phyloP scores from a whole-genome alignment of 2,888 invertebrate genomes.

The Kuschelorhynchus macadamiae region DNA sequence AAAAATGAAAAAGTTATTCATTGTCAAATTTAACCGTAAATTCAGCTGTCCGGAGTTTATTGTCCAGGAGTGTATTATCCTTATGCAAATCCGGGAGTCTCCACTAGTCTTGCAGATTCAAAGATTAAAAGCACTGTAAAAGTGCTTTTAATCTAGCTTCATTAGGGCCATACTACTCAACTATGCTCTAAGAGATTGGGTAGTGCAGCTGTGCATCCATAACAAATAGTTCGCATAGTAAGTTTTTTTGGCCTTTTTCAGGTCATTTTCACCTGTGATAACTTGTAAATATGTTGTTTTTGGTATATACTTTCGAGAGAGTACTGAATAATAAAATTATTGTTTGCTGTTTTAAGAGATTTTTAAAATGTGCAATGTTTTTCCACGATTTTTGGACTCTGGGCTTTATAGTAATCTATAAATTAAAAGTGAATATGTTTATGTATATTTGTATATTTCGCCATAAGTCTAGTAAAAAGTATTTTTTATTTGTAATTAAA shows the following conservation, averaged over 20 bases:
- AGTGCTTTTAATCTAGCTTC: constrained; percentile 84
- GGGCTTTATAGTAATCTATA: neutral
- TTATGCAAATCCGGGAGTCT: constrained; percentile 86
- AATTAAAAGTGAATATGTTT: too few species aligned
- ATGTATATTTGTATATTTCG: too few species aligned
- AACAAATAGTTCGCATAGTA: neutral
- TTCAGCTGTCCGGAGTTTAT: too few species aligned
- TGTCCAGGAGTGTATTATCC: constrained; percentile 93
- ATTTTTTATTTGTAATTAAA: too few species aligned
- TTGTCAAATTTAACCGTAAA: too few species aligned
- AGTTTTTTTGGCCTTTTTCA: constrained; percentile 5
- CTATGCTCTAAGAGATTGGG: constrained; percentile 89
- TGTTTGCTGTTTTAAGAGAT: neutral
- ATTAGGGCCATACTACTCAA: constrained; percentile 88
- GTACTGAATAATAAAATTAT: constrained; percentile 14
- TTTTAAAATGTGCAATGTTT: constrained; percentile 24
- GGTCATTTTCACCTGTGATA: constrained; percentile 39
- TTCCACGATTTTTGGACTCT: neutral
- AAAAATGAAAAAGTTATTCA: too few species aligned
- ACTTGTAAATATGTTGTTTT: constrained; percentile 30
- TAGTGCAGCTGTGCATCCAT: constrained; percentile 83
- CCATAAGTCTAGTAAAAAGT: too few species aligned
- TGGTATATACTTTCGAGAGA: constrained; percentile 23
- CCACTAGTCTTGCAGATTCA: constrained; percentile 78
- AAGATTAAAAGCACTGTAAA: too few species aligned